Percentiles rank a stretch among this genome's conserved stretches.
Conservation (phyloP, 2,113 vertebrate species). For the Coptodon bakossiorum region DNA sequence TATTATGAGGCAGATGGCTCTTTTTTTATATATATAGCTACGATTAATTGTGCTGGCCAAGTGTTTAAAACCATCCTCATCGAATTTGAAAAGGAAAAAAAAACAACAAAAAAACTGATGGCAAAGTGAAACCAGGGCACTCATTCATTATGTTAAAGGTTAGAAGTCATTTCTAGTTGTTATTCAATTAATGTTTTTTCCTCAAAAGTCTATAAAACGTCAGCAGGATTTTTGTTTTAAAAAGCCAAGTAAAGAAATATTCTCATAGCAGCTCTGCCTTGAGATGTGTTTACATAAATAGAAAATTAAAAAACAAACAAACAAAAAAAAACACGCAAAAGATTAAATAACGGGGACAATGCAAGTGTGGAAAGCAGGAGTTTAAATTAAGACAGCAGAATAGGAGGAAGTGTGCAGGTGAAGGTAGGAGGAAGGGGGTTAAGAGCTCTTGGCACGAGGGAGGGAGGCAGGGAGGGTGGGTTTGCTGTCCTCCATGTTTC, state of each 20-base stretch:
- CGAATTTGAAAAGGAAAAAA: not conserved
- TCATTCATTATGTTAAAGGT: conserved; percentile 27
- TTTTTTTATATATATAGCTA: not conserved
- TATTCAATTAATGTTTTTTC: not conserved
- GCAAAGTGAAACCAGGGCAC: not conserved
- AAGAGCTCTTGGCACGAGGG: conserved; percentile 56
- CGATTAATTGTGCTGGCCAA: conserved; percentile 35
- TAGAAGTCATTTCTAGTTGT: conserved; percentile 32
- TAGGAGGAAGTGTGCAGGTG: conserved; percentile 16
- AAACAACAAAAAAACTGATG: not conserved
- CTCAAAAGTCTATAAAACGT: conserved; percentile 58
- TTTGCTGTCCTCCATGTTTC: conserved; percentile 27
- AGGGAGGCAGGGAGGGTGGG: not conserved
- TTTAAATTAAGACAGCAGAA: conserved; percentile 56
- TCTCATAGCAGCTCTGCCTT: conserved; percentile 29
- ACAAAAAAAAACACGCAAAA: conserved; percentile 1
- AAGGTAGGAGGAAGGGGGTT: not conserved
- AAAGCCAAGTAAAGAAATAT: conserved; percentile 59
- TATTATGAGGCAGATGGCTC: conserved; percentile 11
- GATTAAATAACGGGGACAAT: conserved; percentile 46
- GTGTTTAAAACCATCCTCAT: conserved; percentile 16
- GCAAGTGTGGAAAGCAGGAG: conserved; percentile 20
- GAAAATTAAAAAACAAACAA: conserved; percentile 33
- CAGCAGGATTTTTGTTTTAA: conserved; percentile 51
- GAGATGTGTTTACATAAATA: conserved; percentile 58